Evolutionary conservation across 1,140 invertebrate genomes (phyloP).

Genomic region (Fopius arisanus): DNA sequence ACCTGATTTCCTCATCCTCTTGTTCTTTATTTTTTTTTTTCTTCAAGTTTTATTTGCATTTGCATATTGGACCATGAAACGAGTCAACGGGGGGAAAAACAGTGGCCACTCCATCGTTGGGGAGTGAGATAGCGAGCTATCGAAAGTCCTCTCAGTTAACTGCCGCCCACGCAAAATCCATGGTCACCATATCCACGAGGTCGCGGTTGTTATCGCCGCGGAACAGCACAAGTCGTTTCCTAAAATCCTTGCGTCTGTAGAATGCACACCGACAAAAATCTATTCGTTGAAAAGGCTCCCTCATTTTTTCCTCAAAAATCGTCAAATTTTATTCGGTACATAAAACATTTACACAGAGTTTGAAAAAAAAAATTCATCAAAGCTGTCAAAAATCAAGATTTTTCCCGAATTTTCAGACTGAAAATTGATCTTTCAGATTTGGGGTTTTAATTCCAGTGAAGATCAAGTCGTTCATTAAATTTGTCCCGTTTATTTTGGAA

Average conservation of each 20-base stretch:
- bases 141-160: conserved; percentile 25
- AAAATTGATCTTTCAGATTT: too few relatives aligned
- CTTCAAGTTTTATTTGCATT: neutral
- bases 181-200: conserved; percentile 4
- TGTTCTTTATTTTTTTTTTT: neutral
- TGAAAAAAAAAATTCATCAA: too few relatives aligned
- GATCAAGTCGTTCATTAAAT: too few relatives aligned
- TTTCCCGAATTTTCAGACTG: too few relatives aligned
- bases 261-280: too few relatives aligned
- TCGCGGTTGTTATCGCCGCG: neutral
- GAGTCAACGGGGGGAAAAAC: neutral
- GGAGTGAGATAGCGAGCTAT: conserved; percentile 28
- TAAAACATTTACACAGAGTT: too few relatives aligned
- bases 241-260: neutral
- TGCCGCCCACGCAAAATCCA: conserved; percentile 25
- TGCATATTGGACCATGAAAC: neutral
- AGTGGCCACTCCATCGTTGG: conserved; percentile 20
- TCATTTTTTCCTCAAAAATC: too few relatives aligned
- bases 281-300: too few relatives aligned
- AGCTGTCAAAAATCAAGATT: too few relatives aligned
- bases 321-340: too few relatives aligned
- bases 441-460: too few relatives aligned
- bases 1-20: neutral
- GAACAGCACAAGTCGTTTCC: neutral
- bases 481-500: too few relatives aligned